phyloP scores from a whole-genome alignment of 2,888 invertebrate genomes.

The Campopleginae sp. region DNA sequence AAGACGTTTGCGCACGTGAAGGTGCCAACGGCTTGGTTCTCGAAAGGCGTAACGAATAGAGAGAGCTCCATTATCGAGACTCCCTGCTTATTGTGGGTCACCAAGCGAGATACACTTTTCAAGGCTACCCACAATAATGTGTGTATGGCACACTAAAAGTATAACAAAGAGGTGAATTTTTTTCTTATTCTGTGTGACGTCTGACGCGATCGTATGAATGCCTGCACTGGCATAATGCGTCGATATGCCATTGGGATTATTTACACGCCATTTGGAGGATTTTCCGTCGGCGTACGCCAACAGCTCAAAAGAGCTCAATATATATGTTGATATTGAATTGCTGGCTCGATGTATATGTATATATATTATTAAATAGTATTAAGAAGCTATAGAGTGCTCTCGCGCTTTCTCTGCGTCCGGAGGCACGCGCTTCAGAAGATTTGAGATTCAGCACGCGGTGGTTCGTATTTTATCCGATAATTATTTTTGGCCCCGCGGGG shows the following conservation, averaged over 20 bases:
- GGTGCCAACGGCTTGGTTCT: not conserved
- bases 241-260: slow-evolving; percentile 67
- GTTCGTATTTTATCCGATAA: slow-evolving; percentile 18
- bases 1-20: not conserved
- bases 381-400: slow-evolving; percentile 30
- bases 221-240: slow-evolving; percentile 58
- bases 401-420: not conserved
- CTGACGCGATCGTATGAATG: slow-evolving; percentile 62
- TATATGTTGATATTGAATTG: slow-evolving; percentile 28
- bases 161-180: slow-evolving; percentile 67
- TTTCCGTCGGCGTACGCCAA: slow-evolving; percentile 51
- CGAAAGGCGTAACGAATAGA: slow-evolving; percentile 2
- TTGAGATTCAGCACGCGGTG: too few species aligned
- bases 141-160: slow-evolving; percentile 34
- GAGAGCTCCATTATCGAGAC: not conserved
- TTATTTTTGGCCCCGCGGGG: slow-evolving; percentile 63
- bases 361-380: slow-evolving; percentile 13
- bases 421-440: slow-evolving; percentile 57
- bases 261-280: slow-evolving; percentile 71
- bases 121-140: not conserved
- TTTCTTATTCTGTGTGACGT: slow-evolving; percentile 34
- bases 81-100: not conserved
- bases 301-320: slow-evolving; percentile 52
- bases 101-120: not conserved
- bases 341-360: not conserved